A percentile compares a stretch with the other conserved stretches of the same genome.
Evolutionary conservation across 2,888 invertebrate species (phyloP).

Genomic region (Drosophila mercatorum): DNA sequence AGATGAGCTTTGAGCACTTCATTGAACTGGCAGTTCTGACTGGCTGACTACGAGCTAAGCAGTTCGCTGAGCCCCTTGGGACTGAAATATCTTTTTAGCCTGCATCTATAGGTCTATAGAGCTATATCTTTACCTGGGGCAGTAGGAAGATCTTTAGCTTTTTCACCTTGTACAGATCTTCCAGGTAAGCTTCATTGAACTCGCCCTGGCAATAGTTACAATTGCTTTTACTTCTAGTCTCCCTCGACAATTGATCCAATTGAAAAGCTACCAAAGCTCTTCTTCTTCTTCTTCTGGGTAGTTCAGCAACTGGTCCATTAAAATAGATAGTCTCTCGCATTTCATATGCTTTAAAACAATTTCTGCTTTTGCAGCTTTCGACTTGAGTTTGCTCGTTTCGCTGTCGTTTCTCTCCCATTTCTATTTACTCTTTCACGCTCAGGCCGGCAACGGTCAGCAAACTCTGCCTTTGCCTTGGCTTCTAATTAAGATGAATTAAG

Average conservation of each 20-base stretch:
- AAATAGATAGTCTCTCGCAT: constrained; percentile 53
- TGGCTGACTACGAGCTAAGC: too few species aligned
- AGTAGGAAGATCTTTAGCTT: too few species aligned
- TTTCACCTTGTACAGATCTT: background rate
- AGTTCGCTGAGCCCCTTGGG: too few species aligned
- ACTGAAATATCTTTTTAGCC: too few species aligned
- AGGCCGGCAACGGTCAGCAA: constrained; percentile 61
- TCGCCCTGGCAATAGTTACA: background rate
- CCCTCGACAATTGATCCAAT: background rate
- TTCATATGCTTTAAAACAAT: constrained; percentile 50
- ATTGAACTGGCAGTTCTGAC: too few species aligned
- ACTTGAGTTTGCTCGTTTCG: background rate
- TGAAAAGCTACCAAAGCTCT: background rate
- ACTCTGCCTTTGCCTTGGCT: constrained; percentile 51
- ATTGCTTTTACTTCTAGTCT: too few species aligned
- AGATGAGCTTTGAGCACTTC: too few species aligned
- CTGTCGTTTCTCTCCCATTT: background rate
- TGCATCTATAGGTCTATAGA: too few species aligned
- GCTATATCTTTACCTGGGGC: too few species aligned
- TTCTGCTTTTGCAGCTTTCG: constrained; percentile 12
- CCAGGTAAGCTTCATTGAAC: background rate
- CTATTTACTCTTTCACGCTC: constrained; percentile 35
- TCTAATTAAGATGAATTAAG: constrained; percentile 82
- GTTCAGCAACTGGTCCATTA: constrained; percentile 20
- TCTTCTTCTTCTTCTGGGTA: background rate